These are phyloP conservation scores for Dysdera silvatica DNA, from an alignment of 1,140 invertebrate genomes.

Conservation along the genomic window DNA sequence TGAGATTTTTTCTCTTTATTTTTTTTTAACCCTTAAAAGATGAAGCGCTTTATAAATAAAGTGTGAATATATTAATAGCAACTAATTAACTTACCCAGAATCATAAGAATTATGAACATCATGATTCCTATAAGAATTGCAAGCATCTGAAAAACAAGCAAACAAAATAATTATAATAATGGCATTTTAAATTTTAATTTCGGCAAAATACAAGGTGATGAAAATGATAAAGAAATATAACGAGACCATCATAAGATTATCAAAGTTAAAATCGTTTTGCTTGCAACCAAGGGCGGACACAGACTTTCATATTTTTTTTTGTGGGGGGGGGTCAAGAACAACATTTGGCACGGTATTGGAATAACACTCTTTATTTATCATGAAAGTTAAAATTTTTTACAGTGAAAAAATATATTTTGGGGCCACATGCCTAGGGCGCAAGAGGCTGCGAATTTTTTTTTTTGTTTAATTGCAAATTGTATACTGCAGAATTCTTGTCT, in stretches of 20 bases:
- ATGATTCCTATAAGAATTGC: constrained; percentile 15
- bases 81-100: constrained; percentile 12
- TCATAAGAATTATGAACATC: constrained; percentile 10
- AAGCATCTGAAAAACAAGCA: constrained; percentile 13
- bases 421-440: too few relatives aligned
- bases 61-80: too few relatives aligned
- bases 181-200: not conserved
- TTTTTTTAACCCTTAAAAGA: too few relatives aligned
- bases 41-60: too few relatives aligned
- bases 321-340: not conserved
- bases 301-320: not conserved
- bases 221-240: not conserved
- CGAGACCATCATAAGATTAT: not conserved
- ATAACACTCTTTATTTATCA: too few relatives aligned
- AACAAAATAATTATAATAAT: not conserved
- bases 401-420: too few relatives aligned
- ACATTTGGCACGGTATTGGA: not conserved
- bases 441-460: too few relatives aligned
- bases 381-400: too few relatives aligned
- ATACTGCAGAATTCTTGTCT: too few relatives aligned
- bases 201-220: not conserved
- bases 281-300: not conserved
- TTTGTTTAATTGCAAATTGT: too few relatives aligned
- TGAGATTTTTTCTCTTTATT: too few relatives aligned
- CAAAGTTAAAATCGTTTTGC: not conserved